Evolutionary conservation across 2,797 vertebrate genomes (phyloP), one percentile per base, ranked within the genome.

Genomic region (Protonibea diacanthus): DNA sequence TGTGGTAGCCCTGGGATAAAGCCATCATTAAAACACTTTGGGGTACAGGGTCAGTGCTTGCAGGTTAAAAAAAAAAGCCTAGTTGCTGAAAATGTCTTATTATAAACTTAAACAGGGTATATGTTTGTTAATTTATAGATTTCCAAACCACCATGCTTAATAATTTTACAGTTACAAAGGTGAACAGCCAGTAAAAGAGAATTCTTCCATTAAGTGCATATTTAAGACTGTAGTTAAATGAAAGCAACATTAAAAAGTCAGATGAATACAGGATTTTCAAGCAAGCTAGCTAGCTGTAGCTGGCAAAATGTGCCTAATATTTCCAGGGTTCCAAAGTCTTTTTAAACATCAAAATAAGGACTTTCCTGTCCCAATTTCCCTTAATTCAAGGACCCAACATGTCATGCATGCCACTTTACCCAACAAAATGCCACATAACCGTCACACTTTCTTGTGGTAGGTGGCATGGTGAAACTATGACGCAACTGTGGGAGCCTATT

Each of bases 1-100:
- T 49, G 21, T 5, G 53, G 51, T 44, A 80, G 74, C 71, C 58
- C 29, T 65, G 53, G 69, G 76, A 73, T 60, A 62, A 71, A 78
- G 29, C 55, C 52, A 49, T 44, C 20, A 52, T 74, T 76, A 72
- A 21, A 45, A 58, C 62, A 71, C 66, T 53, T 66, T 57, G 27
- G 55, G 29, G 68, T 56, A 42, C 48, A 49, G 40, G 69, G 69
- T 76, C 65, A 71, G n/a, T 53, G 69, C 23, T 74, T 57, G 33
- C 14, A 11, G 56, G 61, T 61, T 70, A 2, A 44, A 71, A 44
- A 52, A 74, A 44, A 52, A 74, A 57, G 10, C 25, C 27, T 17
- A 10, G 17, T 51, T 74, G 40, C 51, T 71, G 2, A 68, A 71
- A 38, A 38, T 69, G 10, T 66, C 55, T 42, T 29, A 27, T 47